Evolutionary conservation across 1,140 invertebrate genomes (phyloP), one percentile per base, ranked within the genome.

Genomic region (Gryllus bimaculatus): DNA sequence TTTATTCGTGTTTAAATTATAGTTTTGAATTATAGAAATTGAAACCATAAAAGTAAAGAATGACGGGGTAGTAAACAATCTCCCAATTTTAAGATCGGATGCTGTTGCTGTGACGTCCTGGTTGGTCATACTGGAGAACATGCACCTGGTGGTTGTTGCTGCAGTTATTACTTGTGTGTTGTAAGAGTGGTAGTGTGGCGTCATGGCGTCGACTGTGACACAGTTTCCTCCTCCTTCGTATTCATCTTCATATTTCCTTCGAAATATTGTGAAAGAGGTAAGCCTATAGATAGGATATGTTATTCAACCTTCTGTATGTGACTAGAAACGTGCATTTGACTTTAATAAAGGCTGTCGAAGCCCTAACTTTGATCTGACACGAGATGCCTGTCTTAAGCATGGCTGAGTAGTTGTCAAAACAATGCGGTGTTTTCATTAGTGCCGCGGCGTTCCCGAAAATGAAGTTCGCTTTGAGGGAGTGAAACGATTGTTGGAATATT

Each of bases 241-340:
- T 80, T 80, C 79, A 26, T 80, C 79, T 13, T 77, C 79, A 13
- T 80, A 77, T 73, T 80, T 80, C 73, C 48, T 80, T 7, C 49
- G 76, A 39, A 80, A 80, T 48, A 74, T 80, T 20, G 73, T 80
- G 20, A 80, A 80, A 73, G 79, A 80, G 79, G 79, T 80, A 78
- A 77, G 75, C 18, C 18, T 66, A 39, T 39, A 2, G 26, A 39
- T 39, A 39, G 26, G 26, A 39, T 39, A 39, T 1, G 26, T 39
- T 39, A 39, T 39, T 39, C 1, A 5, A 39, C 26, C 5, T 39
- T 39, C 26, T 39, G 26, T 39, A 39, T 39, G 26, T 39, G 26
- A 39, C 26, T 5, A 39, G 26, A 39, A 39, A 39, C 26, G 26
- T 39, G 26, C 26, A 39, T 39, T 39, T 39, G 26, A 39, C 26